These are phyloP conservation scores for Rhinopithecus roxellana DNA, from an alignment of 2,113 vertebrate genomes.

Conservation along the genomic window DNA sequence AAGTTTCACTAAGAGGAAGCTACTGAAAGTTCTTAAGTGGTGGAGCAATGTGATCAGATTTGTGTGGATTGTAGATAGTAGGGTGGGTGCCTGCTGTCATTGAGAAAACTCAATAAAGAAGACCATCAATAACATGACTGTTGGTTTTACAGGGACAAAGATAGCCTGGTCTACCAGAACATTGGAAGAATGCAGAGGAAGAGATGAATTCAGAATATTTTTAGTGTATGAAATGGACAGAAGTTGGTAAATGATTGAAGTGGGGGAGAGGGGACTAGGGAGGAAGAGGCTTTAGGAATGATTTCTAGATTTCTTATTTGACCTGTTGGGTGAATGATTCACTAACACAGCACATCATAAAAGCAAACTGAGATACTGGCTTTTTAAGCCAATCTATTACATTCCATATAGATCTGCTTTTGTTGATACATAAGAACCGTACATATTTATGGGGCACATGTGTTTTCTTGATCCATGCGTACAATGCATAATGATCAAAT, in stretches of 20 bases:
- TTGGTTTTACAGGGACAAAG: not conserved
- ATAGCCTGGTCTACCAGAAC: no score
- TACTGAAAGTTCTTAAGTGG: no score
- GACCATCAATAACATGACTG: no score
- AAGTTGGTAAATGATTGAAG: not conserved
- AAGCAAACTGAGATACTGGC: accelerated
- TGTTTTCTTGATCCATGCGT: not conserved
- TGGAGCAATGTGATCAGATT: not conserved
- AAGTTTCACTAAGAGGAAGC: not conserved
- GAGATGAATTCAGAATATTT: not conserved
- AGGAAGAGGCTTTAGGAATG: not conserved
- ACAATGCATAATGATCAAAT: not conserved
- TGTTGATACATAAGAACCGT: not conserved
- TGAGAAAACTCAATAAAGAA: not conserved
- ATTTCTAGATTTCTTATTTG: not conserved
- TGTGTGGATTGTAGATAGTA: accelerated
- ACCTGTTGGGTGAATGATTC: no score
- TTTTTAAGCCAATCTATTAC: no score
- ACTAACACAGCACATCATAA: no score
- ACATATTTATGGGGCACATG: not conserved
- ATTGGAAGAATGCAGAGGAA: not conserved
- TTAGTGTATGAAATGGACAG: not conserved
- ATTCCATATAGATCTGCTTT: not conserved
- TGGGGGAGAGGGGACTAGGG: not conserved
- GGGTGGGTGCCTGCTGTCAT: accelerated